A percentile compares a stretch with the other conserved stretches of the same genome.
These are phyloP conservation scores for Heliornis fulica DNA, from an alignment of 2,113 vertebrate species.

Conservation along the genomic window DNA sequence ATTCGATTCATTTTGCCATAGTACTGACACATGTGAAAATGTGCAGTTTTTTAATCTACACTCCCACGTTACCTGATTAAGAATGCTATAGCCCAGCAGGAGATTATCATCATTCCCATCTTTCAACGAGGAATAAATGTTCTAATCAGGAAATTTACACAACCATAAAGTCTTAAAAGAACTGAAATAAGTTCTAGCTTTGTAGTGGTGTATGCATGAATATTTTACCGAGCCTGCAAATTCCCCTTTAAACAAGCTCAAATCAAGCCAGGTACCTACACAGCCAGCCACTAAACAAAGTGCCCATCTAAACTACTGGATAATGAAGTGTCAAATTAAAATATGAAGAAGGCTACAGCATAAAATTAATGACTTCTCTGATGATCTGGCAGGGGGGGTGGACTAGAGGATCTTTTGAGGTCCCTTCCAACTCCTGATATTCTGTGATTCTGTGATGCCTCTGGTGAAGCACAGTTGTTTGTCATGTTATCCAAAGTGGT, in stretches of 20 bases:
- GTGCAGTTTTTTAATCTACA: neutral
- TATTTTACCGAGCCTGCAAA: neutral
- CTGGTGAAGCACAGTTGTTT: neutral
- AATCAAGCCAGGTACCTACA: neutral
- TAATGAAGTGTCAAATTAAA: neutral
- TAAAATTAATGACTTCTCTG: neutral
- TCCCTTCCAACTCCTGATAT: too few relatives aligned
- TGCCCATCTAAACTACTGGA: neutral
- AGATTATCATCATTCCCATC: neutral
- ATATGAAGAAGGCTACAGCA: neutral
- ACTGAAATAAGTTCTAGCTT: neutral
- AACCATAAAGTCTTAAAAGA: neutral
- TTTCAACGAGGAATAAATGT: neutral
- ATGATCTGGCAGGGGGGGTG: too few relatives aligned
- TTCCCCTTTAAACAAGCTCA: neutral
- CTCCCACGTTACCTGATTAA: neutral
- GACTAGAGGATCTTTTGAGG: too few relatives aligned
- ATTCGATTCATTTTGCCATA: neutral
- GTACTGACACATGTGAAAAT: neutral
- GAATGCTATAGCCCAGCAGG: neutral
- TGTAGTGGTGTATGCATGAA: neutral
- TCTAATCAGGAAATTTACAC: neutral
- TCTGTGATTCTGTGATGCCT: neutral
- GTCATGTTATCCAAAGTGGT: neutral
- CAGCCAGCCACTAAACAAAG: neutral